Evolutionary conservation across 2,113 vertebrate species (phyloP).

Genomic region (Thamnophis sirtalis): DNA sequence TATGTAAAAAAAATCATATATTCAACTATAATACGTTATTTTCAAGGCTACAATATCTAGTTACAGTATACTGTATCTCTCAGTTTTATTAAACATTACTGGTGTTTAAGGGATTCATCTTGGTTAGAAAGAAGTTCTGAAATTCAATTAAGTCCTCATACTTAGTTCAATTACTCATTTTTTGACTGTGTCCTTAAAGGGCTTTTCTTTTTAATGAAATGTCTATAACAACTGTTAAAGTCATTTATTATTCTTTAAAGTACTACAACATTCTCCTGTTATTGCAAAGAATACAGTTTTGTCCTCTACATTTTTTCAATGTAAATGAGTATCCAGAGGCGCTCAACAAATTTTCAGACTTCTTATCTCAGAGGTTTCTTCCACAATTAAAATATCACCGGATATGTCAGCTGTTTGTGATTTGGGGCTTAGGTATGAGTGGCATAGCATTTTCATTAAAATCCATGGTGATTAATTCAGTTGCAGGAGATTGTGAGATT

Average conservation of each 20-base stretch:
- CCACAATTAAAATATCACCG: conserved; percentile 9
- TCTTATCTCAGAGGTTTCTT: conserved; percentile 24
- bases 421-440: background rate
- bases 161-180: background rate
- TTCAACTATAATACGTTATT: background rate
- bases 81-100: background rate
- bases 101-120: background rate
- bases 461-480: background rate
- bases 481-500: background rate
- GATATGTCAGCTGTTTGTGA: background rate
- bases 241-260: background rate
- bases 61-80: background rate
- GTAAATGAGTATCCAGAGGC: background rate
- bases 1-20: background rate
- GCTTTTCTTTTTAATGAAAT: background rate
- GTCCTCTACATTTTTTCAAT: background rate
- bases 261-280: background rate
- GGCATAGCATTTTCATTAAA: background rate
- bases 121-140: background rate
- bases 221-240: background rate
- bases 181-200: background rate
- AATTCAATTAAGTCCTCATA: background rate
- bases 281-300: background rate
- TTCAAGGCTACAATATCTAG: background rate
- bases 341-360: background rate